Evolutionary conservation across 2,888 invertebrate genomes (phyloP).

Genomic region (Heliconius charithonia): DNA sequence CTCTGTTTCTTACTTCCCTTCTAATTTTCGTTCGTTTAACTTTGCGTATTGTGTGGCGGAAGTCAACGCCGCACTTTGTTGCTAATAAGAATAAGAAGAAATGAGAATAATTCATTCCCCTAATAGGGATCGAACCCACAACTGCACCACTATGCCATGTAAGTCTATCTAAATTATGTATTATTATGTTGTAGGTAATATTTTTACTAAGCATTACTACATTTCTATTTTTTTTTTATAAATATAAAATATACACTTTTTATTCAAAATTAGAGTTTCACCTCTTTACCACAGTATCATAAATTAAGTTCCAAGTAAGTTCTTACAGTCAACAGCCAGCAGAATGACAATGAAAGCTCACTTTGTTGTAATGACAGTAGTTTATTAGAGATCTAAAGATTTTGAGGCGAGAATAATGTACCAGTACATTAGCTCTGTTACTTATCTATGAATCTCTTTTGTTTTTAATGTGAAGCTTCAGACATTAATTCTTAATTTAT

Average conservation of each 20-base stretch:
- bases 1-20: too few relatives aligned
- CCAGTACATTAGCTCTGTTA: background rate
- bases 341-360: slow-evolving; percentile 23
- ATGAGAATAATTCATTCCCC: too few relatives aligned
- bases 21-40: too few relatives aligned
- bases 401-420: slow-evolving; percentile 20
- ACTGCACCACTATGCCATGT: too few relatives aligned
- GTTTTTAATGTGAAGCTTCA: background rate
- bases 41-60: too few relatives aligned
- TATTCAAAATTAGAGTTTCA: background rate
- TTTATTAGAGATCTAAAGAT: slow-evolving; percentile 27
- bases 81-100: too few relatives aligned
- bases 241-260: background rate
- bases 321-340: slow-evolving; percentile 7
- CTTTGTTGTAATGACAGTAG: slow-evolving; percentile 28
- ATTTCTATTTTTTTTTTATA: background rate
- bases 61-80: too few relatives aligned
- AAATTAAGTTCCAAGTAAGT: slow-evolving; percentile 17
- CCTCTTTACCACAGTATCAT: background rate
- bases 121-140: too few relatives aligned
- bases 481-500: background rate
- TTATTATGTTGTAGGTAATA: too few relatives aligned
- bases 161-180: too few relatives aligned
- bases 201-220: too few relatives aligned
- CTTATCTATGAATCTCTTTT: background rate